Evolutionary conservation across 2,888 invertebrate genomes (phyloP).

Genomic region (Thecophora atra): DNA sequence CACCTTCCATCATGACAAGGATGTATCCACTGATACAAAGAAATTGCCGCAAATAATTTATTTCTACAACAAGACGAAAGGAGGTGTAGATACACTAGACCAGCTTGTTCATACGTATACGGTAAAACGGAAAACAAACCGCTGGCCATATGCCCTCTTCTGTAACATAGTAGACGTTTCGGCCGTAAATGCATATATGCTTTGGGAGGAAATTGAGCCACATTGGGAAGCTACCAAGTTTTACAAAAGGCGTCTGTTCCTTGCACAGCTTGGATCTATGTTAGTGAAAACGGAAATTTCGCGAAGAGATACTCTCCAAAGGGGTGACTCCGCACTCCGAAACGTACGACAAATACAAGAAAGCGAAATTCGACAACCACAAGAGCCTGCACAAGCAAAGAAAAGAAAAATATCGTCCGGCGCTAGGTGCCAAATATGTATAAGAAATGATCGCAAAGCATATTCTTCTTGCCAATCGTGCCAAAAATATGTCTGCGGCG

Average conservation of each 20-base stretch:
- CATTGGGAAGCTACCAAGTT: not conserved
- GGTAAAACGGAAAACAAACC: slow-evolving; percentile 33
- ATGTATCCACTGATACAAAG: not conserved
- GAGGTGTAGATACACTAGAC: slow-evolving; percentile 33
- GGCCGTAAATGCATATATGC: slow-evolving; percentile 14
- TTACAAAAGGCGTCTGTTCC: not conserved
- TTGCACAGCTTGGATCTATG: not conserved
- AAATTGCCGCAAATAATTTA: slow-evolving; percentile 30
- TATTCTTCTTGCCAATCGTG: not conserved
- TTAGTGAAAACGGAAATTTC: not conserved
- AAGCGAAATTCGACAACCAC: not conserved
- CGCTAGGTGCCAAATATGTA: not conserved
- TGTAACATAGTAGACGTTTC: slow-evolving; percentile 25
- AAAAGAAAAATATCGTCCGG: not conserved
- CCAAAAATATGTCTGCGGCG: no score
- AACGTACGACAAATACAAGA: not conserved
- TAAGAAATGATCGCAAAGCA: not conserved
- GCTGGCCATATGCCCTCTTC: slow-evolving; percentile 32
- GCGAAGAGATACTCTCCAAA: not conserved
- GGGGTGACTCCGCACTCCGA: not conserved
- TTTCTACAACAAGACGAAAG: slow-evolving; percentile 33
- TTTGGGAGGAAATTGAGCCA: slow-evolving; percentile 3
- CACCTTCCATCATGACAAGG: not conserved
- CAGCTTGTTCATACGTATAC: slow-evolving; percentile 30
- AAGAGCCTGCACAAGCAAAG: no score